Percentiles rank a stretch among this genome's conserved stretches.
These are phyloP conservation scores for Drosophila paramelanica DNA, from an alignment of 2,888 invertebrate genomes.

Conservation along the genomic window DNA sequence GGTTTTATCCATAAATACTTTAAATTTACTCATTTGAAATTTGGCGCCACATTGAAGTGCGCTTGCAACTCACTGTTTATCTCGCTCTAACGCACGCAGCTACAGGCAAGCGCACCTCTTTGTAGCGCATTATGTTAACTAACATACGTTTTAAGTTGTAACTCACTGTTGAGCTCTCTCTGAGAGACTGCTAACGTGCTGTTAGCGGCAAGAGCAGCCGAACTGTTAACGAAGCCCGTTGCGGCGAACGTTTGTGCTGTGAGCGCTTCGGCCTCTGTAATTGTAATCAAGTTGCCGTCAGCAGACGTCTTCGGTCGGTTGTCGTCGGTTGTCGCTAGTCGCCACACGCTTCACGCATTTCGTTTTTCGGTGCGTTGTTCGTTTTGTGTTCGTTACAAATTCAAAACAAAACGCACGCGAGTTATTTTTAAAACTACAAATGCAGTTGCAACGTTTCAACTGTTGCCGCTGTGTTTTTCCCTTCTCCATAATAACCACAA, in stretches of 20 bases:
- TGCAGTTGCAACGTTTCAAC: slow-evolving; percentile 36
- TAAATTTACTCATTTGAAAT: slow-evolving; percentile 6
- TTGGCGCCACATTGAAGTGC: slow-evolving; percentile 26
- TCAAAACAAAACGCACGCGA: slow-evolving; percentile 51
- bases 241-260: background rate
- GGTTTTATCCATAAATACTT: background rate
- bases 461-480: slow-evolving; percentile 16
- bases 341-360: slow-evolving; percentile 2
- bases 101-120: slow-evolving; percentile 19
- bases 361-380: slow-evolving; percentile 40
- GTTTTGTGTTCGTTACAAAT: slow-evolving; percentile 51
- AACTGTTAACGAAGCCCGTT: too few species aligned
- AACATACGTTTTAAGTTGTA: slow-evolving; percentile 28
- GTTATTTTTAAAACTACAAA: slow-evolving; percentile 46
- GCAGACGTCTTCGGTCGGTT: slow-evolving; percentile 46
- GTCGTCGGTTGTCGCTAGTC: slow-evolving; percentile 20
- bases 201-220: slow-evolving; percentile 1
- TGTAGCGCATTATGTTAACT: slow-evolving; percentile 11
- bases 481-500: slow-evolving; percentile 37
- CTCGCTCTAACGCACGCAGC: slow-evolving; percentile 43
- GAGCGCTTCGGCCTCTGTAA: slow-evolving; percentile 9
- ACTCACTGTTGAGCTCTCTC: slow-evolving; percentile 29
- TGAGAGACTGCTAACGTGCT: slow-evolving; percentile 11
- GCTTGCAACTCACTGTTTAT: slow-evolving; percentile 2
- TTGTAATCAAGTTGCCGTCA: slow-evolving; percentile 27